phyloP scores from a whole-genome alignment of 2,797 vertebrate genomes.

The Mus minutoides region DNA sequence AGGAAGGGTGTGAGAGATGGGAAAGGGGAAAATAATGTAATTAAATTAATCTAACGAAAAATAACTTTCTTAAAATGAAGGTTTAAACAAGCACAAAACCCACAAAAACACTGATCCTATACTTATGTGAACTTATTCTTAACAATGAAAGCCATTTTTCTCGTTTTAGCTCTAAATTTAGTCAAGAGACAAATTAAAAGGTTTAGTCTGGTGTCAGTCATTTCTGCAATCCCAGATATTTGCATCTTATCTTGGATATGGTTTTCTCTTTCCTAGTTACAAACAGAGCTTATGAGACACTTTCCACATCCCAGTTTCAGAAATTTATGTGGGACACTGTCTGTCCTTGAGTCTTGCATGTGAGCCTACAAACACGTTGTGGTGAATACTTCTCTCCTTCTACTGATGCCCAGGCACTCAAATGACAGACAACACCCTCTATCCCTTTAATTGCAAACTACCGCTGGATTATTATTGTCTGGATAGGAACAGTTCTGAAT shows the following conservation, averaged over 20 bases:
- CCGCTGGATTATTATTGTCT: slow-evolving; percentile 67
- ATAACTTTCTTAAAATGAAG: background rate
- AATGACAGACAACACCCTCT: background rate
- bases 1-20: background rate
- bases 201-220: background rate
- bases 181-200: background rate
- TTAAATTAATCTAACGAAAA: background rate
- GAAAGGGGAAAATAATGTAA: background rate
- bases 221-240: slow-evolving; percentile 34
- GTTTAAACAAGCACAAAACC: background rate
- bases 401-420: background rate
- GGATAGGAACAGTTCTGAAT: slow-evolving; percentile 79
- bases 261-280: background rate
- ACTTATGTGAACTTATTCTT: background rate
- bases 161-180: slow-evolving; percentile 6
- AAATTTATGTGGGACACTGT: background rate
- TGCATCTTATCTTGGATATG: background rate
- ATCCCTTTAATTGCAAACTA: slow-evolving; percentile 34
- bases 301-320: background rate
- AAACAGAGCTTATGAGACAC: background rate
- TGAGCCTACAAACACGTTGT: background rate
- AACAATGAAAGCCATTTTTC: background rate
- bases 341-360: background rate
- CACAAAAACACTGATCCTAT: background rate
- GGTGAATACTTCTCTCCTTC: slow-evolving; percentile 32